phyloP scores from a whole-genome alignment of 2,888 invertebrate genomes.

The Tubiluchus corallicola region DNA sequence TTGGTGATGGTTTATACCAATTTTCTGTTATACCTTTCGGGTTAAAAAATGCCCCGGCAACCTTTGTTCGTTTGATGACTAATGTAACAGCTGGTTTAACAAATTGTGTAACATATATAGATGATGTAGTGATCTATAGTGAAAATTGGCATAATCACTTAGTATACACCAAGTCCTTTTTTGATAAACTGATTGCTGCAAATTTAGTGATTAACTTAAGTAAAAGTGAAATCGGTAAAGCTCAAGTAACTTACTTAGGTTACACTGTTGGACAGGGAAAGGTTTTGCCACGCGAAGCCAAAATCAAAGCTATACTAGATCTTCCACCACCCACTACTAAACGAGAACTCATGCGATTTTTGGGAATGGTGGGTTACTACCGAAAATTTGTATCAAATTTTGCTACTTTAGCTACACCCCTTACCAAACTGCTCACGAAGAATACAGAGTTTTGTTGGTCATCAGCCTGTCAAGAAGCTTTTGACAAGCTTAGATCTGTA shows the following conservation, averaged over 20 bases:
- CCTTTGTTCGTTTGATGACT: conserved; percentile 14
- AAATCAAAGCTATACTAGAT: conserved; percentile 7
- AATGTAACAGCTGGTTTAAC: conserved; percentile 1
- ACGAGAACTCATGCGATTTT: conserved; percentile 8
- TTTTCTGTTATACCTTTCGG: conserved; percentile 16
- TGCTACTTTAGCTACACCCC: neutral
- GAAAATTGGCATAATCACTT: neutral
- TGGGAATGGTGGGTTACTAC: conserved; percentile 10
- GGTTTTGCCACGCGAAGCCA: conserved; percentile 9
- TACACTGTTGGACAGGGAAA: conserved; percentile 12
- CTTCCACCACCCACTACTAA: conserved; percentile 7
- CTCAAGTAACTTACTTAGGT: conserved; percentile 13
- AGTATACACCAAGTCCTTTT: neutral
- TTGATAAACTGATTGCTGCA: neutral
- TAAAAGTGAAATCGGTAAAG: conserved; percentile 11
- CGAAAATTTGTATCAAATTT: conserved; percentile 9
- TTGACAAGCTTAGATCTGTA: conserved; percentile 12
- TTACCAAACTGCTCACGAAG: conserved; percentile 9
- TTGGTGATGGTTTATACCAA: conserved; percentile 13
- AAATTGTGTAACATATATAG: neutral
- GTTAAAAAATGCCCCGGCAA: conserved; percentile 14
- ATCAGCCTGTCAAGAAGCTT: conserved; percentile 13
- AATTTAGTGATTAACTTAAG: conserved; percentile 7
- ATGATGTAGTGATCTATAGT: neutral
- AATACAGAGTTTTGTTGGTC: conserved; percentile 13